Evolutionary conservation across 2,113 vertebrate genomes (phyloP), one percentile per base, ranked within the genome.

Genomic region (Ranitomeya variabilis): DNA sequence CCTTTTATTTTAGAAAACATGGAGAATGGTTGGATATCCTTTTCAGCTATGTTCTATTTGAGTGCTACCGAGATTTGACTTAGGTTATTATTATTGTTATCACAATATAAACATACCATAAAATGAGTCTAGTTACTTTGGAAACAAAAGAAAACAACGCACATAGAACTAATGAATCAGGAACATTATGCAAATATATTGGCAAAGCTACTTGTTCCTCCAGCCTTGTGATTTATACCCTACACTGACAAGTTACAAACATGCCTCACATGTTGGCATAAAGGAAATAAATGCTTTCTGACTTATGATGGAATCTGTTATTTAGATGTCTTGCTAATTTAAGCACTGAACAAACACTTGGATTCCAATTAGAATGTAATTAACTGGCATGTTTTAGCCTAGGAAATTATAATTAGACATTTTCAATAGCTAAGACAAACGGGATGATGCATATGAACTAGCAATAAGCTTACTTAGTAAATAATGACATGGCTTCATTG

Each of bases 161-260:
- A 66, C 80, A 83, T 66, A 14, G 7, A 66, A n/a, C 60, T 83
- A 83, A 83, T 83, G 60, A 83, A 83, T 60, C 60, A 66, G 18
- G 62, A 64, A 83, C 60, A 83, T 51, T 83, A 83, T 66, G 80
- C 80, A 83, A 83, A 83, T 62, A 18, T 83, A 83, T 66, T 83
- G 80, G 80, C 80, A 66, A 66, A 83, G 80, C 59, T 66, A 83
- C 60, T 60, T 60, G 37, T 52, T 66, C 62, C 21, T 83, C 37
- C 80, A 83, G 60, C 9, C 12, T 83, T 18, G 80, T 51, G 60
- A 83, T 83, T 66, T 64, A 45, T 83, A 83, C 80, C 51, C 37
- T 52, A 37, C 31, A 14, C 16, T 83, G 59, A 83, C 31, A 83
- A 66, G 31, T 45, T 80, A 80, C 78, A 80, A 80, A 80, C 78